phyloP scores from a whole-genome alignment of 2,797 vertebrate genomes.

The Lagorchestes hirsutus region DNA sequence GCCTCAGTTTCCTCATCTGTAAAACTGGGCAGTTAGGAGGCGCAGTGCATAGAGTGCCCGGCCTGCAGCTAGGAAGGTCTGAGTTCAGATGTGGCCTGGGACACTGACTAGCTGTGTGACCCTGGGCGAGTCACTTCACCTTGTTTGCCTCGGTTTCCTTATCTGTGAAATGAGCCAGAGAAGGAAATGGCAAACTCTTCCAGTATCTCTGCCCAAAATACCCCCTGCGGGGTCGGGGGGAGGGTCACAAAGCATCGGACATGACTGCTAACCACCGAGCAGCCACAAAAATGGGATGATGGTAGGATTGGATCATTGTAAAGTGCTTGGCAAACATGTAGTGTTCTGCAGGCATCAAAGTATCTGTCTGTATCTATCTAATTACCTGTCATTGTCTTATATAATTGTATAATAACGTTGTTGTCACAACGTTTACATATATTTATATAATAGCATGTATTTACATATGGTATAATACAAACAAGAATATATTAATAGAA shows the following conservation, averaged over 20 bases:
- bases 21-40: background rate
- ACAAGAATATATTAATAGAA: background rate
- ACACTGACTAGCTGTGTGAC: no score
- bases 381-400: no score
- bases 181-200: background rate
- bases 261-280: background rate
- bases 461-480: no score
- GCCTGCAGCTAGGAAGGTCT: no score
- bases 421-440: no score
- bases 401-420: background rate
- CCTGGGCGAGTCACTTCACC: background rate
- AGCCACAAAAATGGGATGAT: no score
- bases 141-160: background rate
- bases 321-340: background rate
- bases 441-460: background rate
- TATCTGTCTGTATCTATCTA: no score
- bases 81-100: background rate
- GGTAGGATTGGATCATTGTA: background rate
- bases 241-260: background rate
- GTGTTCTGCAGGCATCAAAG: no score
- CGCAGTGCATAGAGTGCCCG: background rate
- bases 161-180: background rate
- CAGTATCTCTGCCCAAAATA: background rate
- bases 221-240: no score
- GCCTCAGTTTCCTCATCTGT: background rate